These are phyloP conservation scores for Pollenia amentaria DNA, from an alignment of 2,888 invertebrate genomes.

Conservation along the genomic window DNA sequence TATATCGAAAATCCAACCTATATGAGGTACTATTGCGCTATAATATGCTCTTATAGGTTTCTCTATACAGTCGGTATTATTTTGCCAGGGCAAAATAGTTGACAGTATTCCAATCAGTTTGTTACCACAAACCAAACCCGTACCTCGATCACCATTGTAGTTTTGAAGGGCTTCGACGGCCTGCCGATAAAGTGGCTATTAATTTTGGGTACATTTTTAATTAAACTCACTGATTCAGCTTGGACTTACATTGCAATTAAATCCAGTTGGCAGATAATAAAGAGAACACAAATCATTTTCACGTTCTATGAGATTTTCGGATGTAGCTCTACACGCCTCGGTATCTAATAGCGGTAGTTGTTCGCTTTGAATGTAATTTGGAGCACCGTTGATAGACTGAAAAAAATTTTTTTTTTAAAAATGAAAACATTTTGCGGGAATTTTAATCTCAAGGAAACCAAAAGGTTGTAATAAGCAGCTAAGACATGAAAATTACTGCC, in stretches of 20 bases:
- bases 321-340: conserved; percentile 68
- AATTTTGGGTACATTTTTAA: conserved; percentile 1
- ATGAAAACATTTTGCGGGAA: not conserved
- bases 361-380: conserved; percentile 74
- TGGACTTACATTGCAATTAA: conserved; percentile 75
- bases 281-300: conserved; percentile 75
- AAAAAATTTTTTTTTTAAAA: conserved; percentile 40
- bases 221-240: not conserved
- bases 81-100: conserved; percentile 64
- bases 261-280: conserved; percentile 73
- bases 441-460: too few relatives aligned
- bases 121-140: conserved; percentile 75
- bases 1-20: conserved; percentile 76
- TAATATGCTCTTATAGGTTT: conserved; percentile 73
- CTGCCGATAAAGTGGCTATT: conserved; percentile 52
- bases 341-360: conserved; percentile 70
- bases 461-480: too few relatives aligned
- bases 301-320: conserved; percentile 57
- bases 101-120: conserved; percentile 75
- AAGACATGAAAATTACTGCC: too few relatives aligned
- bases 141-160: conserved; percentile 76
- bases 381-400: conserved; percentile 62
- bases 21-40: conserved; percentile 73
- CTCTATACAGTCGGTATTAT: conserved; percentile 71
- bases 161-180: conserved; percentile 56